phyloP scores from a whole-genome alignment of 2,797 vertebrate species.

The Halcyon leucocephala region DNA sequence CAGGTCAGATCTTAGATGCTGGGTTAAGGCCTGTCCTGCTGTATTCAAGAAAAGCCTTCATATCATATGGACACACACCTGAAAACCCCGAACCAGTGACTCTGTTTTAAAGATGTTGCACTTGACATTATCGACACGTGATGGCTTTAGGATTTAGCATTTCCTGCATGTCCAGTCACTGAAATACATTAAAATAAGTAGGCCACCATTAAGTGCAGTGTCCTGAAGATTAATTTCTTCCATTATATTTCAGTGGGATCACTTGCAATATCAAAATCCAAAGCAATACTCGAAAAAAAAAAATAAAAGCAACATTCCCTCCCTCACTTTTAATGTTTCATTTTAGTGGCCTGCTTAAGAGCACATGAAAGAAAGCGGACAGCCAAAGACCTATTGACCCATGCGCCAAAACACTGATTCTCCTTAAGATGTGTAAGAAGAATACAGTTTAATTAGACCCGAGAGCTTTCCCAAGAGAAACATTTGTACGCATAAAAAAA shows the following conservation, averaged over 20 bases:
- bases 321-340: background rate
- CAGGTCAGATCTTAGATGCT: background rate
- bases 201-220: background rate
- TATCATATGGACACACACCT: background rate
- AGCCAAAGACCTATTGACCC: background rate
- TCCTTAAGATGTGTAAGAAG: background rate
- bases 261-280: background rate
- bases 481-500: fast-evolving
- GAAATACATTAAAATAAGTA: background rate
- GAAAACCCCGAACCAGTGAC: background rate
- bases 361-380: background rate
- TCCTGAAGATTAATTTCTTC: background rate
- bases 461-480: background rate
- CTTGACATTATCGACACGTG: background rate
- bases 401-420: background rate
- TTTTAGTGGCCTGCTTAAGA: background rate
- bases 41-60: background rate
- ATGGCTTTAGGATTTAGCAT: background rate
- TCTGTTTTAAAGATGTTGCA: background rate
- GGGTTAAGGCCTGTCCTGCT: background rate
- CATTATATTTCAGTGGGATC: background rate
- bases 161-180: background rate
- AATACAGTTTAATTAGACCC: background rate
- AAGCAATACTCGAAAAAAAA: background rate
- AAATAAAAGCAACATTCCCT: background rate